Conservation (phyloP, 2,888 invertebrate species). For the Rotaria magnacalcarata region DNA sequence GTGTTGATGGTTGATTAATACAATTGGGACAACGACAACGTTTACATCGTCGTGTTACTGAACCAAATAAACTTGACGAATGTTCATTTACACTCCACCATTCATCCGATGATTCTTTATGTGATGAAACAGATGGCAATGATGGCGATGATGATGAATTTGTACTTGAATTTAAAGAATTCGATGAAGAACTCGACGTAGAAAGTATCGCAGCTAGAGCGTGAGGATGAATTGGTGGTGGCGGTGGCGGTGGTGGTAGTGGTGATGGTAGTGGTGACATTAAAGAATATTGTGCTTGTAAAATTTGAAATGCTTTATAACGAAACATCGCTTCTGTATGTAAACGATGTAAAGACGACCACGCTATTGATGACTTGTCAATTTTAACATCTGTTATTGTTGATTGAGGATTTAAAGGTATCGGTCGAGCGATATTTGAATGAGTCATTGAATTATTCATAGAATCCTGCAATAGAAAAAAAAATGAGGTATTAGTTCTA, state of each 20-base stretch:
- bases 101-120: neutral
- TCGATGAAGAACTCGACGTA: neutral
- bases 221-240: neutral
- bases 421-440: neutral
- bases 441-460: neutral
- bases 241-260: neutral
- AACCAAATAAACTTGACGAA: slow-evolving; percentile 19
- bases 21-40: slow-evolving; percentile 35
- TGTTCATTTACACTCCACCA: slow-evolving; percentile 37
- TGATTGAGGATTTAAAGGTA: neutral
- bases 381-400: neutral
- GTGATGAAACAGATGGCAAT: no score
- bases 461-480: neutral
- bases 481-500: neutral
- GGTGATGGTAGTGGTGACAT: neutral
- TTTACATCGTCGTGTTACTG: slow-evolving; percentile 36
- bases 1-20: neutral
- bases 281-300: neutral
- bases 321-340: slow-evolving; percentile 15
- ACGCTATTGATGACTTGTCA: neutral
- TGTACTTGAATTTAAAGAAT: neutral
- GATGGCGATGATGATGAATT: neutral
- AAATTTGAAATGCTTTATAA: slow-evolving; percentile 9
- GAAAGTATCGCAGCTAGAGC: neutral
- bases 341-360: slow-evolving; percentile 2